Evolutionary conservation across 2,888 invertebrate genomes (phyloP).

Genomic region (Subacronicta megacephala): DNA sequence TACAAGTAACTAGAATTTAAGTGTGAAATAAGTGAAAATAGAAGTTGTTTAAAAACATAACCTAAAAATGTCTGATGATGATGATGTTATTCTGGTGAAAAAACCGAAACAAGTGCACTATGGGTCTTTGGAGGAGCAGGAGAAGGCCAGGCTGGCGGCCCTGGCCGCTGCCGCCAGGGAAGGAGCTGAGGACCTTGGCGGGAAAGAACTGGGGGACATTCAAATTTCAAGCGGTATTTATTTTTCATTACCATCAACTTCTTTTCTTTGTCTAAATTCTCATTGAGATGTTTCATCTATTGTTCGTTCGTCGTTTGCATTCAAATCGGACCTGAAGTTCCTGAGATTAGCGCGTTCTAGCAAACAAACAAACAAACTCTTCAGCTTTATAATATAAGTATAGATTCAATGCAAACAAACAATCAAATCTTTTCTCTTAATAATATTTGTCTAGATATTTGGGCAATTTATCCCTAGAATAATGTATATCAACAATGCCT

Average conservation of each 20-base stretch:
- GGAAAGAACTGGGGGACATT: conserved; percentile 91
- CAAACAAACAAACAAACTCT: too few species aligned
- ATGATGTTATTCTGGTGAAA: conserved; percentile 93
- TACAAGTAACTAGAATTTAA: neutral
- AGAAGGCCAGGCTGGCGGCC: conserved; percentile 92
- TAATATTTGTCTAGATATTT: too few species aligned
- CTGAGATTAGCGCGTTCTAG: too few species aligned
- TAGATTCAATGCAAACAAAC: too few species aligned
- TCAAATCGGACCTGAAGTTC: too few species aligned
- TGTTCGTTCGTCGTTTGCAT: too few species aligned
- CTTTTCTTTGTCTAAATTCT: too few species aligned
- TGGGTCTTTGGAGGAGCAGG: conserved; percentile 96
- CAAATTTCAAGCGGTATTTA: conserved; percentile 91
- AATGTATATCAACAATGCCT: too few species aligned
- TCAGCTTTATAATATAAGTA: too few species aligned
- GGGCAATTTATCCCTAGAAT: too few species aligned
- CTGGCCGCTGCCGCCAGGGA: conserved; percentile 89
- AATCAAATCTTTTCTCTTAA: too few species aligned
- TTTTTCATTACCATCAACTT: neutral
- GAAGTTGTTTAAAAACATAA: conserved; percentile 64
- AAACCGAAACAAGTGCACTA: conserved; percentile 95
- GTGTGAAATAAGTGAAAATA: conserved; percentile 16
- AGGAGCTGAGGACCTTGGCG: conserved; percentile 90
- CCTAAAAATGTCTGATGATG: conserved; percentile 95
- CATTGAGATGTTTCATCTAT: too few species aligned